Conservation (phyloP, 2,888 invertebrate species). For the Epinotia ramella region DNA sequence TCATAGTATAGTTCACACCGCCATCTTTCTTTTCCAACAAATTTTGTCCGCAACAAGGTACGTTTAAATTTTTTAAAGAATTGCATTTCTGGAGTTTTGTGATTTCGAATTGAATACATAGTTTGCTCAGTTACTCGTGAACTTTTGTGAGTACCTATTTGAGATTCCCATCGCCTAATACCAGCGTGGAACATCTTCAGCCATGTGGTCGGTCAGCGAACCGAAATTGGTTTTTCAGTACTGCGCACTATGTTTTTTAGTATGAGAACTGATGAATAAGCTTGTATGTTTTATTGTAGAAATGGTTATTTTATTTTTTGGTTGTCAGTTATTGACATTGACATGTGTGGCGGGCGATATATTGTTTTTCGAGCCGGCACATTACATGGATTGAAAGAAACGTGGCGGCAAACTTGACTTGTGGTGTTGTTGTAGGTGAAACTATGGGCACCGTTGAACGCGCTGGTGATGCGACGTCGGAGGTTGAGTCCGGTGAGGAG, state of each 20-base stretch:
- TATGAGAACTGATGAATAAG: slow-evolving; percentile 53
- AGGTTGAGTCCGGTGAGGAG: slow-evolving; percentile 88
- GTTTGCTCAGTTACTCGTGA: slow-evolving; percentile 48
- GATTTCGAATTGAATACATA: slow-evolving; percentile 46
- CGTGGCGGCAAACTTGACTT: slow-evolving; percentile 71
- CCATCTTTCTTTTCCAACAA: slow-evolving; percentile 82
- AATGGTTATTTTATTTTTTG: slow-evolving; percentile 47
- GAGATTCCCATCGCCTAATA: slow-evolving; percentile 50
- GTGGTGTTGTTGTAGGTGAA: slow-evolving; percentile 69
- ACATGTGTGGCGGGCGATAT: slow-evolving; percentile 43
- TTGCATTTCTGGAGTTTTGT: slow-evolving; percentile 54
- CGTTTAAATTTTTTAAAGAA: slow-evolving; percentile 66
- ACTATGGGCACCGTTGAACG: slow-evolving; percentile 88
- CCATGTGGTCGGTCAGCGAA: slow-evolving; percentile 77
- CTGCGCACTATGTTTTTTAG: slow-evolving; percentile 80
- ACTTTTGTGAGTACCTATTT: slow-evolving; percentile 51
- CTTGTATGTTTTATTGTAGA: slow-evolving; percentile 44
- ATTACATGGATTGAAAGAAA: slow-evolving; percentile 59
- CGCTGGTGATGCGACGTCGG: slow-evolving; percentile 87
- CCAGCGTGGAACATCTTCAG: slow-evolving; percentile 49
- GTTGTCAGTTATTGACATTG: slow-evolving; percentile 44
- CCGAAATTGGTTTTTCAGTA: slow-evolving; percentile 64
- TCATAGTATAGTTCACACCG: slow-evolving; percentile 53
- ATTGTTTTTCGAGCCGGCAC: slow-evolving; percentile 61
- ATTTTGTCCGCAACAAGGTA: slow-evolving; percentile 79